phyloP scores from a whole-genome alignment of 1,140 invertebrate species.

The Drosophila takahashii region DNA sequence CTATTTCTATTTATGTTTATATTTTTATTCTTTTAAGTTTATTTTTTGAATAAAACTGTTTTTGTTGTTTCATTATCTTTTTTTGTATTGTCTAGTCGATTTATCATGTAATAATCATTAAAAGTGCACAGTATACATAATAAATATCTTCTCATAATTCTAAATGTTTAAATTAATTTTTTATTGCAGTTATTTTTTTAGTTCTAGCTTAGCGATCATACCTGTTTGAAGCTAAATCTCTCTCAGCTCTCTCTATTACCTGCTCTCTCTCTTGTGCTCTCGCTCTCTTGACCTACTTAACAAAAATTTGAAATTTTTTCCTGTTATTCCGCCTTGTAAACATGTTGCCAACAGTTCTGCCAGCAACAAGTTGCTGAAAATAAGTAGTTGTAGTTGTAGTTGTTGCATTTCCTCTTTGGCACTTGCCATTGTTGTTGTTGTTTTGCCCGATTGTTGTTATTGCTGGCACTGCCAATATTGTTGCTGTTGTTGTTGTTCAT shows the following conservation, averaged over 20 bases:
- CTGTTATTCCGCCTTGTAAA: too few species aligned
- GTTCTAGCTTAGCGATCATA: conserved; percentile 47
- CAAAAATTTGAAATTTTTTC: conserved; percentile 83
- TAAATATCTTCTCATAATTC: too few species aligned
- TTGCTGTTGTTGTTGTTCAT: conserved; percentile 59
- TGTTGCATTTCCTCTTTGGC: conserved; percentile 79
- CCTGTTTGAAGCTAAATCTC: conserved; percentile 58
- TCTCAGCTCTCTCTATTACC: conserved; percentile 12
- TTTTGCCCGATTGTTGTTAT: conserved; percentile 45
- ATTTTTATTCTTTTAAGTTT: too few species aligned
- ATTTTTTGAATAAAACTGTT: too few species aligned
- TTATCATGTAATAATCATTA: background rate
- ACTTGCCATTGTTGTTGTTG: conserved; percentile 62
- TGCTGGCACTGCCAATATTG: conserved; percentile 30
- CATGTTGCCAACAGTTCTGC: too few species aligned
- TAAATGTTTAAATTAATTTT: background rate
- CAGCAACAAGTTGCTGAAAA: conserved; percentile 61
- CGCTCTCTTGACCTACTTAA: conserved; percentile 83
- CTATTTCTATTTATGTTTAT: background rate
- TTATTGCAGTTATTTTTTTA: background rate
- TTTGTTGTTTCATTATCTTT: too few species aligned
- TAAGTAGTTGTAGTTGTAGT: conserved; percentile 29
- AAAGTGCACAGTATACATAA: too few species aligned
- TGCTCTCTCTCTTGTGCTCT: conserved; percentile 22
- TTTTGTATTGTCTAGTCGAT: too few species aligned